Evolutionary conservation across 2,113 vertebrate genomes (phyloP), one percentile per base, ranked within the genome.

Genomic region (Chitala chitala): DNA sequence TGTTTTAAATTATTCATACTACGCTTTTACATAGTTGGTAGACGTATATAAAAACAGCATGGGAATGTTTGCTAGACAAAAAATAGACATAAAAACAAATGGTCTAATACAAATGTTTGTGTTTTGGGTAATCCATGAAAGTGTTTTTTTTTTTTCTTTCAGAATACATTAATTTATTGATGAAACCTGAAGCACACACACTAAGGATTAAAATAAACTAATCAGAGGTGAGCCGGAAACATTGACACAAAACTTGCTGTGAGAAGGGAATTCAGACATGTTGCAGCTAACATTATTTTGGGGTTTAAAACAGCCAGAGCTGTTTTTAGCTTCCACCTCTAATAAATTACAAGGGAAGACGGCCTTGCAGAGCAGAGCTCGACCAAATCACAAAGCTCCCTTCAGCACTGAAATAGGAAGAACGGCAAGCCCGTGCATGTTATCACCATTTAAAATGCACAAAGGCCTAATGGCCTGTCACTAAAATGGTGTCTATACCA

Each of bases 161-260:
- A 3, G 48, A 51, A 2, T n/a, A n/a, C n/a, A n/a, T n/a, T n/a
- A n/a, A n/a, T n/a, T n/a, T n/a, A n/a, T n/a, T n/a, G n/a, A n/a
- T n/a, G n/a, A n/a, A n/a, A n/a, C n/a, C n/a, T n/a, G n/a, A n/a
- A n/a, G n/a, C n/a, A n/a, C n/a, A n/a, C n/a, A n/a, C n/a, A n/a
- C n/a, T n/a, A n/a, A n/a, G n/a, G n/a, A n/a, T n/a, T n/a, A n/a
- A n/a, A n/a, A n/a, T n/a, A n/a, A n/a, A n/a, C n/a, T n/a, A n/a
- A n/a, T n/a, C n/a, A n/a, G n/a, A n/a, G n/a, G n/a, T n/a, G 24
- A 36, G 48, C 24, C 29, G 75, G 72, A 65, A 55, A 76, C 5
- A 12, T 44, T 38, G 2, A 55, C 61, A 53, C 4, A 22, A 24
- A 64, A 26, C n/a, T n/a, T 63, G 72, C 56, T 63, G 42, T 26